Evolutionary conservation across 2,797 vertebrate genomes (phyloP).

Genomic region (Taenioides sp.): DNA sequence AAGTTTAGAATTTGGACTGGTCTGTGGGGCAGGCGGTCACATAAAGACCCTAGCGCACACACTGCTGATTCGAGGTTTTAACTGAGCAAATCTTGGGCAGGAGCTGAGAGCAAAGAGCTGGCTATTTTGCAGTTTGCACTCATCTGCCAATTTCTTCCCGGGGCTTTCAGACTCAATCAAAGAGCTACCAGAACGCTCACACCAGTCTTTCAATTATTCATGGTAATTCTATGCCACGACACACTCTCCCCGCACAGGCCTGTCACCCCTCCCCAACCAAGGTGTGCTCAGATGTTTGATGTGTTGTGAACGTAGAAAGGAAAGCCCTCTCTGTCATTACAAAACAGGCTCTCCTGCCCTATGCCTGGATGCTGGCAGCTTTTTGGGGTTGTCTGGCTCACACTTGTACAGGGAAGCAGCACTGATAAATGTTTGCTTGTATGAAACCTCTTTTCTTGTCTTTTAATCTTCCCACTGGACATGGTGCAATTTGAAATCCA

Average conservation of each 20-base stretch:
- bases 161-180: constrained; percentile 79
- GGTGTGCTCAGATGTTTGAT: constrained; percentile 75
- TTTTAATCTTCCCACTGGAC: constrained; percentile 54
- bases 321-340: constrained; percentile 60
- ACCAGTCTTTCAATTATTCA: constrained; percentile 82
- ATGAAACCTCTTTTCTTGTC: constrained; percentile 48
- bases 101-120: constrained; percentile 71
- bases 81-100: constrained; percentile 65
- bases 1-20: constrained; percentile 57
- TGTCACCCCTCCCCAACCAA: constrained; percentile 63
- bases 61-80: constrained; percentile 77
- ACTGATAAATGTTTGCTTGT: constrained; percentile 59
- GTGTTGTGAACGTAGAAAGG: constrained; percentile 71
- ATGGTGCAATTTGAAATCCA: constrained; percentile 39
- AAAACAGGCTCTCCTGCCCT: constrained; percentile 56
- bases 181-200: constrained; percentile 79
- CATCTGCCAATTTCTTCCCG: constrained; percentile 77
- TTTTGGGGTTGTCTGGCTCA: constrained; percentile 65
- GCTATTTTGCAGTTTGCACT: constrained; percentile 77
- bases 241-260: constrained; percentile 65
- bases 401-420: constrained; percentile 52
- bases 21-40: constrained; percentile 56
- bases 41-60: constrained; percentile 54
- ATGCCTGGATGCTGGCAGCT: constrained; percentile 55
- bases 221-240: constrained; percentile 71